Conservation (phyloP, 2,888 invertebrate species). For the Gasteruption jaculator region DNA sequence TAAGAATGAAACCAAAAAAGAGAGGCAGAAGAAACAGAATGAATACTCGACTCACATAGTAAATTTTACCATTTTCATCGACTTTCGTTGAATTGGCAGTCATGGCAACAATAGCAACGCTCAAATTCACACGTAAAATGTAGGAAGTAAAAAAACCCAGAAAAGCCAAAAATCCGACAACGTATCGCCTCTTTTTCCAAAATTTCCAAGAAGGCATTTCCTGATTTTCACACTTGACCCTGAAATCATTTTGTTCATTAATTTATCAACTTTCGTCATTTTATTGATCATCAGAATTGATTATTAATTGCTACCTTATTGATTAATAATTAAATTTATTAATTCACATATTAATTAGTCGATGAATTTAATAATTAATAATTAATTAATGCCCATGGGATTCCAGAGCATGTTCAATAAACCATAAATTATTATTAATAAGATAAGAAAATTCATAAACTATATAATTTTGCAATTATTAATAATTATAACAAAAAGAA, state of each 20-base stretch:
- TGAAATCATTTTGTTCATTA: not conserved
- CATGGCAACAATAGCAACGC: slow-evolving; percentile 93
- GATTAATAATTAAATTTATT: too few relatives aligned
- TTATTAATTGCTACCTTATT: slow-evolving; percentile 1
- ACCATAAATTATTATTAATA: too few relatives aligned
- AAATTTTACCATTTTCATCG: slow-evolving; percentile 62
- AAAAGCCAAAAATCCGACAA: slow-evolving; percentile 75
- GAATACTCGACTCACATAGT: slow-evolving; percentile 55
- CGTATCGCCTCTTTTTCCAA: slow-evolving; percentile 70
- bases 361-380: not conserved
- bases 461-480: not conserved
- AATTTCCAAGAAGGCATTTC: slow-evolving; percentile 59
- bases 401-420: not conserved
- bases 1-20: too few relatives aligned
- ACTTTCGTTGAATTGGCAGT: slow-evolving; percentile 64
- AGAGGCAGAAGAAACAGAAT: too few relatives aligned
- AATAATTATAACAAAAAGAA: not conserved
- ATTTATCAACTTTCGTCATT: not conserved
- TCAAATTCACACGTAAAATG: slow-evolving; percentile 80
- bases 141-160: slow-evolving; percentile 83
- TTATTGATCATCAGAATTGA: not conserved
- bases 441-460: not conserved
- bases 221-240: not conserved
- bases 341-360: not conserved
- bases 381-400: not conserved